Evolutionary conservation across 1,140 invertebrate species (phyloP).

Genomic region (Babylonia areolata): DNA sequence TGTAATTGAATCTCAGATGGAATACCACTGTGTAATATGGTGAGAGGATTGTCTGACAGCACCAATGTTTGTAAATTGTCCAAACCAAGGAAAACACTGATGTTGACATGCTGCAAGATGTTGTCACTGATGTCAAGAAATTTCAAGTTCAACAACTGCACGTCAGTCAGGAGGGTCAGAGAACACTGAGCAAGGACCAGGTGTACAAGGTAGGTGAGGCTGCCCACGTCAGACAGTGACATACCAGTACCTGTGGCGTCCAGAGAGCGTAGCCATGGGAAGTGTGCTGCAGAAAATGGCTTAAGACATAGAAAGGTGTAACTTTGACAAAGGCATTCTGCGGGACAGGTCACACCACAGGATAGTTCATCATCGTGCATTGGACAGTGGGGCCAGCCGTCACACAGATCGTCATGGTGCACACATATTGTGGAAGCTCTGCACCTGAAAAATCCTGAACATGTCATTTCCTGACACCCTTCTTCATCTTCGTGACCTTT

Average conservation of each 20-base stretch:
- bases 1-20: too few species aligned
- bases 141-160: neutral
- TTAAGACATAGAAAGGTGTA: neutral
- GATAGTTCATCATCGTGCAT: conserved; percentile 37
- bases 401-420: conserved; percentile 12
- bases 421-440: conserved; percentile 24
- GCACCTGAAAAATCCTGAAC: conserved; percentile 39
- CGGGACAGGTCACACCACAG: conserved; percentile 43
- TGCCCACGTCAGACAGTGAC: neutral
- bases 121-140: conserved; percentile 36
- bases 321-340: conserved; percentile 39
- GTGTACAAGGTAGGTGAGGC: neutral
- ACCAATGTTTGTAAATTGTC: conserved; percentile 15
- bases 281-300: neutral
- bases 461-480: conserved; percentile 12
- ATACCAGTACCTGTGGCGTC: neutral
- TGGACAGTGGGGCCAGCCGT: conserved; percentile 34
- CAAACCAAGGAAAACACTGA: neutral
- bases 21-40: too few species aligned
- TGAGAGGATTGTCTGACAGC: conserved; percentile 11
- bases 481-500: neutral
- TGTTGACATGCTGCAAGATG: neutral
- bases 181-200: neutral
- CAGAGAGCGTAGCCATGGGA: neutral
- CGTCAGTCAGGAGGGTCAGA: neutral